A percentile compares a stretch with the other conserved stretches of the same genome.
phyloP scores from a whole-genome alignment of 2,888 invertebrate species.

The Pilophorus perplexus region DNA sequence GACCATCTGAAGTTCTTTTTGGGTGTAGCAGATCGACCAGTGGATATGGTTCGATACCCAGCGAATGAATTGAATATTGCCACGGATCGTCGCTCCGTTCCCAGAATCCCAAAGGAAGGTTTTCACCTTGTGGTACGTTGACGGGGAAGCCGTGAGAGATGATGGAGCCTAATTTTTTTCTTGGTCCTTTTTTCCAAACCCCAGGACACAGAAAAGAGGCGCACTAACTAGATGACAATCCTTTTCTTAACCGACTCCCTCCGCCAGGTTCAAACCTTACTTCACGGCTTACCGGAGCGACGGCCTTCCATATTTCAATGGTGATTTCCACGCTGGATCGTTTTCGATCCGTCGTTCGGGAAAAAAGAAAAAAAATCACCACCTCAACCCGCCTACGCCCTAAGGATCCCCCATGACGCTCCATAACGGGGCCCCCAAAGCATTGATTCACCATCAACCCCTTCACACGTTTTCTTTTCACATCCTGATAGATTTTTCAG shows the following conservation, averaged over 20 bases:
- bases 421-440: conserved; percentile 25
- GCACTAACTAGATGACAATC: conserved; percentile 34
- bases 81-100: conserved; percentile 26
- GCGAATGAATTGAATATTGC: conserved; percentile 36
- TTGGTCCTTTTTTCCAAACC: background rate
- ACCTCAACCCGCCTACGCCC: conserved; percentile 15
- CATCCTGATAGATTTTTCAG: conserved; percentile 40
- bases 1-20: too few relatives aligned
- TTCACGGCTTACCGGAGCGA: conserved; percentile 12
- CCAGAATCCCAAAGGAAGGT: background rate
- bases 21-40: too few relatives aligned
- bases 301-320: conserved; percentile 36
- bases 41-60: too few relatives aligned
- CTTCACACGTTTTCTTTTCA: conserved; percentile 40
- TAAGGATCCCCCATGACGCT: conserved; percentile 35
- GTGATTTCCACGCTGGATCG: conserved; percentile 40
- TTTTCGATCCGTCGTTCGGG: conserved; percentile 8
- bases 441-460: conserved; percentile 38
- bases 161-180: conserved; percentile 33
- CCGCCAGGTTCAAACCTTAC: background rate
- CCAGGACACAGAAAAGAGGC: too few relatives aligned
- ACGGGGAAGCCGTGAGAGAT: background rate
- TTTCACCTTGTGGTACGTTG: background rate
- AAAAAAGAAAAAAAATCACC: conserved; percentile 28
- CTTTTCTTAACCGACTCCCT: conserved; percentile 31